Conservation (phyloP, 2,888 invertebrate species). For the Watsonalla binaria region DNA sequence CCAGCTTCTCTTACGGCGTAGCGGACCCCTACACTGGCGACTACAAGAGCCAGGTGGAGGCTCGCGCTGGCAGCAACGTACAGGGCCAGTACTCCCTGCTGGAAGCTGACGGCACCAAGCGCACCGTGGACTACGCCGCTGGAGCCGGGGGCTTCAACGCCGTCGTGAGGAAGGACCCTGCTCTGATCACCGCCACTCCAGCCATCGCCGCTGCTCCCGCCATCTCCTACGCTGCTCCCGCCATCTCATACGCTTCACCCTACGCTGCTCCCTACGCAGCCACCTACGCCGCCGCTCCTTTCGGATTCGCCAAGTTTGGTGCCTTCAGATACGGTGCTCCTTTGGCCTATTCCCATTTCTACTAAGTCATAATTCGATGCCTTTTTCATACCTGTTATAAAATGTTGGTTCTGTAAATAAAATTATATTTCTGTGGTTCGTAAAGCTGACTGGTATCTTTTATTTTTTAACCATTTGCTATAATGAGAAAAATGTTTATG, state of each 20-base stretch:
- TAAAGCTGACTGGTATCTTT: neutral
- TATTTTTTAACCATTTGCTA: neutral
- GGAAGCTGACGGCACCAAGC: constrained; percentile 74
- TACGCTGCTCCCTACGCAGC: constrained; percentile 17
- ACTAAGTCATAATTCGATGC: constrained; percentile 19
- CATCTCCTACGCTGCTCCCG: constrained; percentile 20
- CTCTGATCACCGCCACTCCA: constrained; percentile 36
- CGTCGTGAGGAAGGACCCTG: constrained; percentile 73
- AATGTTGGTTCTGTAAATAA: constrained; percentile 40
- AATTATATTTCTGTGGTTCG: constrained; percentile 7
- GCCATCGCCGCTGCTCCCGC: constrained; percentile 16
- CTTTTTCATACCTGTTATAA: constrained; percentile 19
- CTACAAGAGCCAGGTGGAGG: constrained; percentile 74
- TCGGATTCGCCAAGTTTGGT: constrained; percentile 20
- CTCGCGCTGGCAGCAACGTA: constrained; percentile 69
- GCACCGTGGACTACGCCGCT: constrained; percentile 78
- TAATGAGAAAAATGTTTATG: too few relatives aligned
- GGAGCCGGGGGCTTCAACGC: constrained; percentile 77
- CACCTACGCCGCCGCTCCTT: constrained; percentile 15
- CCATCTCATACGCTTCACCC: constrained; percentile 14
- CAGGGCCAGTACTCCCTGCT: constrained; percentile 75
- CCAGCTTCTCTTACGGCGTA: constrained; percentile 77
- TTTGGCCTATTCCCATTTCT: constrained; percentile 35
- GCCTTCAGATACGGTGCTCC: constrained; percentile 19
- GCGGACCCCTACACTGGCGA: constrained; percentile 78